Evolutionary conservation across 92 coral and sea anemone species (phyloP), one percentile per base, ranked within the genome.

Genomic region (Palythoa heliodiscus): DNA sequence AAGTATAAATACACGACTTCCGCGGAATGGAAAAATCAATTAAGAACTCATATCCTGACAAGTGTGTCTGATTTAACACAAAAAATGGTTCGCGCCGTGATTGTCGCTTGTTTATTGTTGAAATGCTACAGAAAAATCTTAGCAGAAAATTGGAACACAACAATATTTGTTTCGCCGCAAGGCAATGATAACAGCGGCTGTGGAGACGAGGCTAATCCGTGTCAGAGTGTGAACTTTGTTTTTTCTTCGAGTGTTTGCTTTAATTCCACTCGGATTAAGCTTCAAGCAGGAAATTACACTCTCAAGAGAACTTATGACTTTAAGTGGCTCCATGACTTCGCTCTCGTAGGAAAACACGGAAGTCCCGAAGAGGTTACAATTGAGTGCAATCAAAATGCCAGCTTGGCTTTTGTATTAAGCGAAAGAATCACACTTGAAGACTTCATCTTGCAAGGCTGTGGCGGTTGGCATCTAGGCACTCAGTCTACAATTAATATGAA

Each of bases 391-490:
- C 76, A 69, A 39, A 92, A 89, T 76, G 80, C 93, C 2, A 93
- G 98, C 57, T 84, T 96, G 35, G 82, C 96, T 16, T 96, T 94
- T 73, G 66, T 83, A 8, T 77, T 86, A 14, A 92, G 94, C 40
- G 85, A 86, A 54, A 86, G 88, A 37, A 92, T 96, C 70, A 24
- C 82, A 12, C 75, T 96, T 22, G 53, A 89, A 72, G 82, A 87
- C 20, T 71, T 92, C 64, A 89, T 70, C 78, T 84, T 94, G 75
- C 61, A 57, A 0, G 71, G 87, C 52, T 96, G 98, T 86, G 98
- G 98, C 0, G 95, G 92, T 63, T 89, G 93, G 92, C 93, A 92
- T 35, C 68, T 40, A n/a, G 92, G 96, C 83, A 76, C 81, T 53
- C 17, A 22, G 39, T 7, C 64, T 50, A 5, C 20, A 40, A 15